Conservation (phyloP, 1,140 invertebrate genomes). For the Mercenaria mercenaria region DNA sequence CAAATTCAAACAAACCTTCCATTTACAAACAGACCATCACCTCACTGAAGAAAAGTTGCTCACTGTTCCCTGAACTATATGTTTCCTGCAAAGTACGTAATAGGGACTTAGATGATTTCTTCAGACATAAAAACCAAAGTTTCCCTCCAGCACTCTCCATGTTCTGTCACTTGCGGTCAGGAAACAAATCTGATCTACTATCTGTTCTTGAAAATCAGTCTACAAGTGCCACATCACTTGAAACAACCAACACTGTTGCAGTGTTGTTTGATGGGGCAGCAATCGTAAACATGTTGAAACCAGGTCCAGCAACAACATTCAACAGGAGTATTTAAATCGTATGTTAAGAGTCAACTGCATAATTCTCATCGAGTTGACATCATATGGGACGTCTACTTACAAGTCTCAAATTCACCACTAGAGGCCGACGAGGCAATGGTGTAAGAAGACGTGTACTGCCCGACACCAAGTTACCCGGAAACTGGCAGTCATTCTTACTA, state of each 20-base stretch:
- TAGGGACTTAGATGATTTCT: conserved; percentile 71
- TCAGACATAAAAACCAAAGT: conserved; percentile 74
- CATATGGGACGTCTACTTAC: conserved; percentile 64
- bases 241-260: not conserved
- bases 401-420: conserved; percentile 44
- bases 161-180: conserved; percentile 31
- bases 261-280: conserved; percentile 65
- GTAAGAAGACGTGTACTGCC: conserved; percentile 11
- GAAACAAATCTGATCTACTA: conserved; percentile 68
- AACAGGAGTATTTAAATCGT: conserved; percentile 46
- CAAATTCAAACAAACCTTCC: not conserved
- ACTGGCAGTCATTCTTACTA: not conserved
- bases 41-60: conserved; percentile 54
- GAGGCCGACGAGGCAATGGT: conserved; percentile 59
- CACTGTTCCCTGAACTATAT: conserved; percentile 65
- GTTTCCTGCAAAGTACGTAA: conserved; percentile 68
- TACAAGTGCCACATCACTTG: not conserved
- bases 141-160: conserved; percentile 69
- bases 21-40: not conserved
- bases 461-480: not conserved
- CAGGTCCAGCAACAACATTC: conserved; percentile 55
- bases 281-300: conserved; percentile 68
- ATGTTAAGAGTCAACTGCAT: conserved; percentile 51
- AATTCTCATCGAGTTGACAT: conserved; percentile 81
- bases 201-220: conserved; percentile 13